phyloP scores from a whole-genome alignment of 2,113 vertebrate species.

The Rhizomys pruinosus region DNA sequence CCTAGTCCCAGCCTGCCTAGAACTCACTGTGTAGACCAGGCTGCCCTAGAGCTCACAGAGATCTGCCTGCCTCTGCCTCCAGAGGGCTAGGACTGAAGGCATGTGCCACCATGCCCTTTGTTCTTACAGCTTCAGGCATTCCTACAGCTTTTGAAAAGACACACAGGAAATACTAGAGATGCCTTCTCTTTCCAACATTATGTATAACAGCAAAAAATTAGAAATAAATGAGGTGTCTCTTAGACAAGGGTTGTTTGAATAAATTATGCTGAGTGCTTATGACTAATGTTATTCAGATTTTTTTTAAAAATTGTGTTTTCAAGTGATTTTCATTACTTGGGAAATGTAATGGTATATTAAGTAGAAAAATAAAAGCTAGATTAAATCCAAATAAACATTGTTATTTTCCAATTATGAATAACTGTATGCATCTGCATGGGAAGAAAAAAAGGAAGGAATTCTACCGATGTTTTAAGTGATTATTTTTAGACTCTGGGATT shows the following conservation, averaged over 20 bases:
- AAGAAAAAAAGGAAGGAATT: background rate
- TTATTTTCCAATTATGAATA: constrained; percentile 23
- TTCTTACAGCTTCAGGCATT: too few species aligned
- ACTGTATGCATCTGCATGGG: constrained; percentile 17
- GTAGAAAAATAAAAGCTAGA: constrained; percentile 58
- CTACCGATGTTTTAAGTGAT: constrained; percentile 14
- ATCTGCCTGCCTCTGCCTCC: too few species aligned
- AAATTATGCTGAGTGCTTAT: constrained; percentile 6
- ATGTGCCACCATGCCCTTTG: too few species aligned
- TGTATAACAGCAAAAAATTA: constrained; percentile 15
- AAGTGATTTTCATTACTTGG: constrained; percentile 53
- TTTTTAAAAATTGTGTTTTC: constrained; percentile 51
- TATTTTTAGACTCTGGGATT: constrained; percentile 37
- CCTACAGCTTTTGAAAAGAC: background rate
- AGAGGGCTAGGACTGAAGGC: too few species aligned
- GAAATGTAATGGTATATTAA: constrained; percentile 27
- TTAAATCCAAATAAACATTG: constrained; percentile 47
- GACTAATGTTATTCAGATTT: background rate
- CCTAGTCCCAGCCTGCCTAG: too few species aligned
- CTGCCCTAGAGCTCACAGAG: too few species aligned
- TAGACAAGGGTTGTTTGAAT: constrained; percentile 22
- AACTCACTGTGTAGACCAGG: too few species aligned
- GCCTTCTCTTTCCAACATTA: background rate
- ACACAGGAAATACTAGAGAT: background rate
- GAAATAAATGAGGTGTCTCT: constrained; percentile 15